Evolutionary conservation across 2,113 vertebrate genomes (phyloP).

Genomic region (Mixornis gularis): DNA sequence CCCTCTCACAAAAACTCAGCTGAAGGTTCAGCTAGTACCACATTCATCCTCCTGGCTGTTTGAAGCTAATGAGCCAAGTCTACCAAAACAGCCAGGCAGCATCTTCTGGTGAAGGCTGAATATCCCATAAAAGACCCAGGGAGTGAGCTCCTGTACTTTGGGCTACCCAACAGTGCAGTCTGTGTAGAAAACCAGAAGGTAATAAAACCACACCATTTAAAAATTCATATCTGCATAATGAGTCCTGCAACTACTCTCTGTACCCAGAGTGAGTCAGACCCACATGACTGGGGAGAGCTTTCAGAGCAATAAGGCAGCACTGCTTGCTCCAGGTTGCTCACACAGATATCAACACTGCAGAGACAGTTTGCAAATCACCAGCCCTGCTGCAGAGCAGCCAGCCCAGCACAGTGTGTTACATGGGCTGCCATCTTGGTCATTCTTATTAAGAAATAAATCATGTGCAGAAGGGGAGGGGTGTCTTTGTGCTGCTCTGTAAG

Average conservation of each 20-base stretch:
- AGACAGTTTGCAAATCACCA: neutral
- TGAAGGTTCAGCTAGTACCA: neutral
- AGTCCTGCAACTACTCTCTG: neutral
- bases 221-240: neutral
- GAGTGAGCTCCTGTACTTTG: neutral
- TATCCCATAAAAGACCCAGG: neutral
- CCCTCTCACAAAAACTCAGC: neutral
- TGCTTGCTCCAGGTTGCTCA: neutral
- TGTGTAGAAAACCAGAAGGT: neutral
- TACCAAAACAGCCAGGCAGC: neutral
- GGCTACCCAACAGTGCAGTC: neutral
- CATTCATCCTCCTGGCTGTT: neutral
- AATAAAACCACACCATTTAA: constrained; percentile 13
- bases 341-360: neutral
- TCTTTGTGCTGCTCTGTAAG: neutral
- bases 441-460: constrained; percentile 16
- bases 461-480: neutral
- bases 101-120: neutral
- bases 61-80: neutral
- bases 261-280: neutral
- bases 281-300: neutral
- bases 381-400: neutral
- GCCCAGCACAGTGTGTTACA: neutral
- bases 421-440: neutral
- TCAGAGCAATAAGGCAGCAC: neutral